Conservation (phyloP, 2,888 invertebrate genomes). For the Acanthacorydalis orientalis region DNA sequence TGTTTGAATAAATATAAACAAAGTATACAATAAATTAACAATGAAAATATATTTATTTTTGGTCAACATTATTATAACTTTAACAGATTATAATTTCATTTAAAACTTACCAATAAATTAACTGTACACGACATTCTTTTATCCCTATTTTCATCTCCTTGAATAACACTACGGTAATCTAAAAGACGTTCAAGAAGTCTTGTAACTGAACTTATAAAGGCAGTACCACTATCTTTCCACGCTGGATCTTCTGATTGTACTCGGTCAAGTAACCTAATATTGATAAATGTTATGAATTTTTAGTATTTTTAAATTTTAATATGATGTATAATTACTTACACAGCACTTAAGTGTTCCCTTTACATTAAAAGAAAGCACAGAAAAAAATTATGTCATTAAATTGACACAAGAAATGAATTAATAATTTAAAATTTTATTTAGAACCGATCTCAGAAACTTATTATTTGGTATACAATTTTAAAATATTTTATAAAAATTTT, state of each 20-base stretch:
- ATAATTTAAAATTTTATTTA: neutral
- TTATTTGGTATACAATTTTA: too few species aligned
- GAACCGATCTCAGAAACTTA: too few species aligned
- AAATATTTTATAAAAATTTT: too few species aligned
- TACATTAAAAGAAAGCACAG: constrained; percentile 14
- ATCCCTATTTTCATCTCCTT: constrained; percentile 87
- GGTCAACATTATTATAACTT: neutral
- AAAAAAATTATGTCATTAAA: neutral
- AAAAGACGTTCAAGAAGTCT: constrained; percentile 71
- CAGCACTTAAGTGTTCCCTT: constrained; percentile 84
- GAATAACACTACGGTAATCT: constrained; percentile 89
- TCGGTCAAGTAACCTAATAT: constrained; percentile 57
- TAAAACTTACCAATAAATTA: constrained; percentile 60
- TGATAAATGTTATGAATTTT: neutral
- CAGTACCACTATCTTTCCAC: constrained; percentile 83
- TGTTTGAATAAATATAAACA: too few species aligned
- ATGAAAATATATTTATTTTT: too few species aligned
- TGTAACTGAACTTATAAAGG: constrained; percentile 85
- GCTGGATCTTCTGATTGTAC: constrained; percentile 70
- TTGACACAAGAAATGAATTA: neutral
- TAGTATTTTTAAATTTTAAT: neutral
- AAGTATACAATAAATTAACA: too few species aligned
- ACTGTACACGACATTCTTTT: constrained; percentile 95
- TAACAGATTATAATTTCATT: neutral
- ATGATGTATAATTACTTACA: constrained; percentile 48